phyloP scores from a whole-genome alignment of 1,140 invertebrate genomes.

The Sycophaga agraensis region DNA sequence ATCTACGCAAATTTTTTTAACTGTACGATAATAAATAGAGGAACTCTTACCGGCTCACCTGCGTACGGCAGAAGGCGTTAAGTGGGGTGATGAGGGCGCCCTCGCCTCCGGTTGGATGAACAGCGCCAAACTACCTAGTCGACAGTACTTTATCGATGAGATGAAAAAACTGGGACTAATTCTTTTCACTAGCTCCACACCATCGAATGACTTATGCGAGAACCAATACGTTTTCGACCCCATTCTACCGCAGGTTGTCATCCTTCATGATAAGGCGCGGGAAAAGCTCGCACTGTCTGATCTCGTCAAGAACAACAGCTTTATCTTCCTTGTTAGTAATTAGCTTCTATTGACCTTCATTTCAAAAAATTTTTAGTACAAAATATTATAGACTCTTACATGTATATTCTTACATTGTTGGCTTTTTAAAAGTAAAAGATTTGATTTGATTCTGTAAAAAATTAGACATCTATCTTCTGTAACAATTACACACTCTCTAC shows the following conservation, averaged over 20 bases:
- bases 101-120: slow-evolving; percentile 77
- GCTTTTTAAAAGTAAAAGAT: no score
- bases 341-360: no score
- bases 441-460: no score
- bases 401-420: no score
- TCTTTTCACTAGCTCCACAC: slow-evolving; percentile 27
- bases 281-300: slow-evolving; percentile 60
- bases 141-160: slow-evolving; percentile 40
- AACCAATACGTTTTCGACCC: slow-evolving; percentile 58
- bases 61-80: slow-evolving; percentile 63
- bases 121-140: slow-evolving; percentile 59
- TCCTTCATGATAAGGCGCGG: slow-evolving; percentile 63
- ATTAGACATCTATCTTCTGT: no score
- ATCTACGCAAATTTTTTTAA: no score
- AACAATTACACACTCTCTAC: no score
- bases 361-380: no score
- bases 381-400: no score
- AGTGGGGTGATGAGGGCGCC: slow-evolving; percentile 61
- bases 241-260: slow-evolving; percentile 71
- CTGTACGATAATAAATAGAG: no score
- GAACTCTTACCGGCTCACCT: slow-evolving; percentile 69
- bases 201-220: slow-evolving; percentile 34
- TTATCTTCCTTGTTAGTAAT: slow-evolving; percentile 63
- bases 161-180: slow-evolving; percentile 45
- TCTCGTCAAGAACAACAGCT: slow-evolving; percentile 63